Base-by-base conservation (phyloP, 2,888 invertebrate species). In the Acrobasis repandana region DNA sequence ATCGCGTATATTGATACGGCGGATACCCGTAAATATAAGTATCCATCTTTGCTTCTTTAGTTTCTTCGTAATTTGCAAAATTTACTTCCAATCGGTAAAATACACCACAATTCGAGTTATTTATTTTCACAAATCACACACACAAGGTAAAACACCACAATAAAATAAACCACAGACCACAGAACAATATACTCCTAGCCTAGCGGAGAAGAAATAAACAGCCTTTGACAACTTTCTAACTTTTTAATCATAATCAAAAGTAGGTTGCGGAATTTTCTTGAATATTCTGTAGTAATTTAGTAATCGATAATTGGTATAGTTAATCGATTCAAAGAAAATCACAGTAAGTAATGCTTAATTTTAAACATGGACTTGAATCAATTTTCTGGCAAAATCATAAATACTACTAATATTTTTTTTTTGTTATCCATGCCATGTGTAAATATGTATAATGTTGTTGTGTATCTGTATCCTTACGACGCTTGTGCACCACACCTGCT, bases 1-100 rank as follows among this genome's bases (percentile, higher is more conserved):
- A 78, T 65, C 86, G 86, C 63, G 77, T 83, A 67, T 85, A 89
- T 63, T 80, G 85, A 71, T 77, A 88, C 54, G 80, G 65, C 10
- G 80, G 75, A 70, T 84, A 90, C 15, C 86, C 87, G 69, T 88
- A 90, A 38, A 90, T 73, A 80, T 88, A 90, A 38, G 89, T 73
- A 80, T 89, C 84, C 90, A 91, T 90, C 67, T 71, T 77, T 49
- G 28, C 49, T 43, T 38, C 9, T 50, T n/a, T 50, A n/a, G n/a
- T n/a, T 28, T 33, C 5, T 14, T 28, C n/a, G 1, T 14, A 50
- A 28, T 14, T 28, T 43, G 28, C 20, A 28, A 50, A 28, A 18
- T 49, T 28, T 14, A 20, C 10, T 28, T 28, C 14, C 14, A 50
- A 49, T 20, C 49, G 20, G 3, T 20, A 49, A 20, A 49, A 18